phyloP scores from a whole-genome alignment of 2,888 invertebrate species.

The Polyploca ridens region DNA sequence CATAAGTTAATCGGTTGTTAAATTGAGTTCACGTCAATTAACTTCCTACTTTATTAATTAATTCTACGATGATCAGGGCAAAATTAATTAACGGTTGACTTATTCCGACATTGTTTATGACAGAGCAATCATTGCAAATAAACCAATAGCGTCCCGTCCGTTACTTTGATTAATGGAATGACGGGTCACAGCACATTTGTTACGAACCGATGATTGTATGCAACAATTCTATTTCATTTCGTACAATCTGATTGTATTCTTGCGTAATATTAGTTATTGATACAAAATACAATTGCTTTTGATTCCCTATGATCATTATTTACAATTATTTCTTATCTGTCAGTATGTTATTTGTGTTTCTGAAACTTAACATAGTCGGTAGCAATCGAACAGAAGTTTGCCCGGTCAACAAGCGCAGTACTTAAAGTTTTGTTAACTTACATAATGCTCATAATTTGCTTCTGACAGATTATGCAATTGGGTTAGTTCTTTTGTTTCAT shows the following conservation, averaged over 20 bases:
- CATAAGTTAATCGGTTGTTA: neutral
- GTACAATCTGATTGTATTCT: constrained; percentile 23
- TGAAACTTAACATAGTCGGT: constrained; percentile 28
- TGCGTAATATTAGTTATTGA: constrained; percentile 48
- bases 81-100: constrained; percentile 21
- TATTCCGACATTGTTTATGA: constrained; percentile 26
- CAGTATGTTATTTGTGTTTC: constrained; percentile 48
- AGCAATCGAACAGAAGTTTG: neutral
- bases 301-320: constrained; percentile 53
- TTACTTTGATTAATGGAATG: constrained; percentile 67
- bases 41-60: neutral
- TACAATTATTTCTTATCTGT: constrained; percentile 54
- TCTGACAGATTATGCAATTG: constrained; percentile 46
- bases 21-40: constrained; percentile 2
- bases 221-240: constrained; percentile 24
- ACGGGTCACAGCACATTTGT: constrained; percentile 51
- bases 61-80: constrained; percentile 2
- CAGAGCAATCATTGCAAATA: constrained; percentile 31
- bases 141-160: constrained; percentile 46
- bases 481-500: constrained; percentile 30
- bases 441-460: constrained; percentile 51
- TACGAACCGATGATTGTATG: constrained; percentile 48
- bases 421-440: constrained; percentile 34
- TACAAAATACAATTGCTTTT: constrained; percentile 49
- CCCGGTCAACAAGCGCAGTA: constrained; percentile 10